phyloP scores from a whole-genome alignment of 2,888 invertebrate genomes.

The Erpobdella octoculata region DNA sequence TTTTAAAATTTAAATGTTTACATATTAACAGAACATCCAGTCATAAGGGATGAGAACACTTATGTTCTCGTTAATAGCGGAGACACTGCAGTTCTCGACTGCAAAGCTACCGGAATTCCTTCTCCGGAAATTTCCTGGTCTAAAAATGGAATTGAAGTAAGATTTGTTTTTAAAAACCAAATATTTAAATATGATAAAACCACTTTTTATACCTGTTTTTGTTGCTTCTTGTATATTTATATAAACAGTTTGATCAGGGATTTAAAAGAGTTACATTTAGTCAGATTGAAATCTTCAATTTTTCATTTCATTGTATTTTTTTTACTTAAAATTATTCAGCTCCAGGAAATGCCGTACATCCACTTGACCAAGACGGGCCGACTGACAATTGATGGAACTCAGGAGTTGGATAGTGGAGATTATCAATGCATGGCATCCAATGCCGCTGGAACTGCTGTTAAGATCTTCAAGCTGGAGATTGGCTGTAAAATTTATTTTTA shows the following conservation, averaged over 20 bases:
- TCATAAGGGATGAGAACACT: conserved; percentile 41
- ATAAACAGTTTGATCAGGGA: too few relatives aligned
- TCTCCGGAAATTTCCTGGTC: conserved; percentile 53
- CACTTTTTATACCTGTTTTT: too few relatives aligned
- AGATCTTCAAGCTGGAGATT: conserved; percentile 57
- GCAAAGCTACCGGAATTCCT: conserved; percentile 51
- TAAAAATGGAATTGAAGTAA: conserved; percentile 44
- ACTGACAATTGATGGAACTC: conserved; percentile 53
- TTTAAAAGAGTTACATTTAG: conserved; percentile 8
- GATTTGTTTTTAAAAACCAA: too few relatives aligned
- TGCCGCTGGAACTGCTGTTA: conserved; percentile 46
- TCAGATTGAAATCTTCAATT: conserved; percentile 39
- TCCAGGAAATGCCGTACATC: conserved; percentile 45
- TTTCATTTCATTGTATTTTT: background rate
- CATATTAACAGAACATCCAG: conserved; percentile 48
- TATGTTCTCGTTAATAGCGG: conserved; percentile 47
- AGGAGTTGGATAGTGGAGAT: conserved; percentile 47
- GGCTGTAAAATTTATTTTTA: conserved; percentile 50
- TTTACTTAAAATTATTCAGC: conserved; percentile 38
- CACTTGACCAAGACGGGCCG: conserved; percentile 44
- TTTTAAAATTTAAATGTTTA: conserved; percentile 8
- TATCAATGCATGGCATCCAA: conserved; percentile 50
- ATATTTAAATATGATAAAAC: background rate
- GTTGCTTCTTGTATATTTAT: conserved; percentile 11
- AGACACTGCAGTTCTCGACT: conserved; percentile 46